Conservation (phyloP, 2,888 invertebrate species). For the Agelastica alni region DNA sequence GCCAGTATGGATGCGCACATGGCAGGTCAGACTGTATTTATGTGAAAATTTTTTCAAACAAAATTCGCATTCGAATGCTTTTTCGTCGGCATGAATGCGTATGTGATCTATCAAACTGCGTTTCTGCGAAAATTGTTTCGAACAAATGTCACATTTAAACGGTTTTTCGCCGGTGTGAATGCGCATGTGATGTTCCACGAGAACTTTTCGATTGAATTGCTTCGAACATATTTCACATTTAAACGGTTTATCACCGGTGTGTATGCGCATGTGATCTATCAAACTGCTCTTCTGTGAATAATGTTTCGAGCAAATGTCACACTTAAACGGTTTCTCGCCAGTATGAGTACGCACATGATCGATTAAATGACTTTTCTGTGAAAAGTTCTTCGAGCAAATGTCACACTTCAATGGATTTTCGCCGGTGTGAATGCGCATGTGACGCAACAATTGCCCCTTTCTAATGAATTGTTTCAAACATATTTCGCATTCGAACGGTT, state of each 20-base stretch:
- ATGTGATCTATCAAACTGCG: constrained; percentile 7
- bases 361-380: not conserved
- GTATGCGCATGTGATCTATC: constrained; percentile 1
- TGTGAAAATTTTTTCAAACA: not conserved
- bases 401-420: constrained; percentile 9
- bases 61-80: not conserved
- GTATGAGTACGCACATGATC: not conserved
- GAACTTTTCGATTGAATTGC: not conserved
- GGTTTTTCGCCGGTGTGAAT: constrained; percentile 4
- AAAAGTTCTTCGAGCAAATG: constrained; percentile 1
- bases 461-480: too few relatives aligned
- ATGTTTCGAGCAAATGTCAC: constrained; percentile 5
- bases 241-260: constrained; percentile 5
- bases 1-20: too few relatives aligned
- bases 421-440: constrained; percentile 3
- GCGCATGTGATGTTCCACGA: constrained; percentile 1
- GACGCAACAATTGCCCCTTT: not conserved
- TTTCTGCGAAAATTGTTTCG: not conserved
- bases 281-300: not conserved
- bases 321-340: not conserved
- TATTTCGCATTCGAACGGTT: too few relatives aligned
- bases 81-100: not conserved
- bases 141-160: constrained; percentile 8
- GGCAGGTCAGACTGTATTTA: not conserved
- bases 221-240: constrained; percentile 10